Evolutionary conservation across 2,797 vertebrate genomes (phyloP).

Genomic region (Danio kyathit): DNA sequence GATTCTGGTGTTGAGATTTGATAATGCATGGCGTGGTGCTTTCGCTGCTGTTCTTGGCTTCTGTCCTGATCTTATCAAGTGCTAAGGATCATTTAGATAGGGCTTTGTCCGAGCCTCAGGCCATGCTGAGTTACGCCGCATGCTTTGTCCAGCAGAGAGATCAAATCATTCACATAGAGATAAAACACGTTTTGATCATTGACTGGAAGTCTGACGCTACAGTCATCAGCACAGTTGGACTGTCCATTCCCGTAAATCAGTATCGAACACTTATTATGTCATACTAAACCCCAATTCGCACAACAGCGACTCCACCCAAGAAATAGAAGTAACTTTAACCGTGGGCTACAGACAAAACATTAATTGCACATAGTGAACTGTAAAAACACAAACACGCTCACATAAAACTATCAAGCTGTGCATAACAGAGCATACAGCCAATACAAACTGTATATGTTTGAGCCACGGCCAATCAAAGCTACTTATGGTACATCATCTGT

Average conservation of each 20-base stretch:
- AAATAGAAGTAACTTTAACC: conserved; percentile 39
- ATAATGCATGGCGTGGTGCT: conserved; percentile 22
- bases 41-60: conserved; percentile 48
- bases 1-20: conserved; percentile 32
- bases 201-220: conserved; percentile 35
- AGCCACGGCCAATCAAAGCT: conserved; percentile 41
- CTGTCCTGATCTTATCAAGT: conserved; percentile 45
- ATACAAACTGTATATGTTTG: conserved; percentile 33
- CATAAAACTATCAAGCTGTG: conserved; percentile 35
- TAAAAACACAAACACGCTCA: conserved; percentile 35
- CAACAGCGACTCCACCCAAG: conserved; percentile 34
- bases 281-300: conserved; percentile 39
- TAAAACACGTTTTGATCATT: conserved; percentile 49
- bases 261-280: conserved; percentile 30
- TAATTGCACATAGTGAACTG: conserved; percentile 43
- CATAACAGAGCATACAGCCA: conserved; percentile 33
- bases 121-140: conserved; percentile 17
- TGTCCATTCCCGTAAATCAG: conserved; percentile 26
- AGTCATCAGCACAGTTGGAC: conserved; percentile 40
- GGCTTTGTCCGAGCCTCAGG: conserved; percentile 37
- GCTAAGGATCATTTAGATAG: conserved; percentile 34
- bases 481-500: conserved; percentile 23
- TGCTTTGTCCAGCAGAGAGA: conserved; percentile 30
- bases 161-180: conserved; percentile 34
- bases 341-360: conserved; percentile 43